Evolutionary conservation across 2,113 vertebrate species (phyloP).

Genomic region (Herpailurus yagouaroundi): DNA sequence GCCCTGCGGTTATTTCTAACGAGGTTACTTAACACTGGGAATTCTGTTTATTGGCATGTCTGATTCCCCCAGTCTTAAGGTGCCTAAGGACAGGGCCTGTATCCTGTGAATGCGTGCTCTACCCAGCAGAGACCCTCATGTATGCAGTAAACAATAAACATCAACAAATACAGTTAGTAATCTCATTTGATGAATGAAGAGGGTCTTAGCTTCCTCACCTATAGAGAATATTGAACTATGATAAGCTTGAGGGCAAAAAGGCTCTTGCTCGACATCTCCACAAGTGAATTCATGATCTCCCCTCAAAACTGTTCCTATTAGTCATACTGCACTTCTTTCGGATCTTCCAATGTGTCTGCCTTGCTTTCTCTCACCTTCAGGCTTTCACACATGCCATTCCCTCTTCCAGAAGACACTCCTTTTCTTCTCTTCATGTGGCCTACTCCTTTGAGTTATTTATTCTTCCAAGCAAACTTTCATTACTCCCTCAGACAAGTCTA

Average conservation of each 20-base stretch:
- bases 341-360: background rate
- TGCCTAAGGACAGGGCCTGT: background rate
- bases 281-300: background rate
- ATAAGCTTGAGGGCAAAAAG: background rate
- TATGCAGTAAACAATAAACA: background rate
- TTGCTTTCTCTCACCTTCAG: background rate
- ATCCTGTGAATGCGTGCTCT: background rate
- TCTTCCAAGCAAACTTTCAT: background rate
- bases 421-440: background rate
- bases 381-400: background rate
- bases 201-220: background rate
- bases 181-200: background rate
- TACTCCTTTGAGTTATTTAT: background rate
- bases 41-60: background rate
- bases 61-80: background rate
- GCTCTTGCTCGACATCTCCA: background rate
- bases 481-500: background rate
- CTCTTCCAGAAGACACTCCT: background rate
- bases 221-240: background rate
- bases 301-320: slow-evolving; percentile 1
- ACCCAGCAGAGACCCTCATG: background rate
- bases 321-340: background rate
- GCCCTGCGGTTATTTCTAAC: background rate
- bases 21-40: background rate
- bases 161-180: background rate